A percentile compares a stretch with the other conserved stretches of the same genome.
phyloP scores from a whole-genome alignment of 2,888 invertebrate genomes.

The Lithosia quadra region DNA sequence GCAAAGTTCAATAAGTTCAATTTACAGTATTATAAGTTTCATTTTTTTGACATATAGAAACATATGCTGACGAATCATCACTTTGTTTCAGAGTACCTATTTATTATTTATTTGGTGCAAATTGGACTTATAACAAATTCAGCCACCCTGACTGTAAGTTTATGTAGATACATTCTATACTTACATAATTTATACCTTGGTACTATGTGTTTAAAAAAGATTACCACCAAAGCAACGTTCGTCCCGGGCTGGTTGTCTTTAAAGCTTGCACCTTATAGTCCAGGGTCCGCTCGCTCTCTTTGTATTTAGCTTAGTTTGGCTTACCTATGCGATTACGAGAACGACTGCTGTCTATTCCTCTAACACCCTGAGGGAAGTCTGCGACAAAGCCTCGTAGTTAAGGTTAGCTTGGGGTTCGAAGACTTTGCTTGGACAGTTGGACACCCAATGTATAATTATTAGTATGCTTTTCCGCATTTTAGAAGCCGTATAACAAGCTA shows the following conservation, averaged over 20 bases:
- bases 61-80: not conserved
- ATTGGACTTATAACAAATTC: too few species aligned
- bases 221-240: too few species aligned
- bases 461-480: too few species aligned
- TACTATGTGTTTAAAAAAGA: too few species aligned
- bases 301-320: not conserved
- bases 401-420: not conserved
- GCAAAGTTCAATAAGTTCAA: constrained; percentile 10
- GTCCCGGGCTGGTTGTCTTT: too few species aligned
- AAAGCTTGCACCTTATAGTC: not conserved
- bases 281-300: not conserved
- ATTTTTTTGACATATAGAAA: too few species aligned
- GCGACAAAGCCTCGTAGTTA: not conserved
- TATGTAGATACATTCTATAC: too few species aligned
- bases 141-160: too few species aligned
- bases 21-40: not conserved
- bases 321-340: not conserved
- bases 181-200: too few species aligned
- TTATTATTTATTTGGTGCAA: not conserved
- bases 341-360: not conserved
- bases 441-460: too few species aligned
- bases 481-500: too few species aligned
- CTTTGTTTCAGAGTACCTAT: not conserved
- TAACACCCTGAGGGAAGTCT: not conserved
- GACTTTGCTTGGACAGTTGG: not conserved